Base-by-base conservation (phyloP, 2,797 vertebrate genomes). In the Scolopax bukidnonensis region DNA sequence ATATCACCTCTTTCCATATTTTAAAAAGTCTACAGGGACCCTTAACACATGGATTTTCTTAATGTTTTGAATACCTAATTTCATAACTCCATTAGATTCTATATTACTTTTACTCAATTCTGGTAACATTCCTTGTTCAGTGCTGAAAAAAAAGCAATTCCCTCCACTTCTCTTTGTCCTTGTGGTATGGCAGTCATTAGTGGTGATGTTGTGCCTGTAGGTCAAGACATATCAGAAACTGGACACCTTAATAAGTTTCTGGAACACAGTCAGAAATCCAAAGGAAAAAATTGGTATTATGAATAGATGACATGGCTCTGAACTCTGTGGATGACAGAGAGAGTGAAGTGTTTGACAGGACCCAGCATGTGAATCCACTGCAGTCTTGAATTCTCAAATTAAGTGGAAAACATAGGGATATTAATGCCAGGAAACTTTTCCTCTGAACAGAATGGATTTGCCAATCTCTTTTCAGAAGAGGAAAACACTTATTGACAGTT, bases 301-400 rank as follows among this genome's bases (percentile, higher is more conserved):
- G 92, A 96, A 94, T 70, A 93, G 79, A 86, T 79, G 51, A 54
- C 40, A 85, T 56, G 81, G n/a, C 50, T 95, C 93, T 96, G 74
- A 96, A 94, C 27, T 48, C 76, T 89, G 60, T 69, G 90, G 38
- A 89, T 89, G 92, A 90, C 90, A 95, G 89, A 91, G 84, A 94
- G 91, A 95, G 80, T 87, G 25, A 97, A 94, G 14, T 82, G 74
- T 87, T 92, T 96, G 81, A 96, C 84, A 95, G 85, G 64, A 94
- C 54, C 53, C 74, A 95, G 69, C n/a, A 89, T n/a, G 13, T 80
- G 76, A 96, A 97, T 94, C 65, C 40, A 78, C 85, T 61, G 53
- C 33, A 94, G 36, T 47, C 32, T 51, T 89, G 77, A 91, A 80
- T 88, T 87, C 85, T 79, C 59, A 82, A 33, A 90, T 87, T 69